Conservation (phyloP, 2,888 invertebrate genomes). For the Tridacna crocea region DNA sequence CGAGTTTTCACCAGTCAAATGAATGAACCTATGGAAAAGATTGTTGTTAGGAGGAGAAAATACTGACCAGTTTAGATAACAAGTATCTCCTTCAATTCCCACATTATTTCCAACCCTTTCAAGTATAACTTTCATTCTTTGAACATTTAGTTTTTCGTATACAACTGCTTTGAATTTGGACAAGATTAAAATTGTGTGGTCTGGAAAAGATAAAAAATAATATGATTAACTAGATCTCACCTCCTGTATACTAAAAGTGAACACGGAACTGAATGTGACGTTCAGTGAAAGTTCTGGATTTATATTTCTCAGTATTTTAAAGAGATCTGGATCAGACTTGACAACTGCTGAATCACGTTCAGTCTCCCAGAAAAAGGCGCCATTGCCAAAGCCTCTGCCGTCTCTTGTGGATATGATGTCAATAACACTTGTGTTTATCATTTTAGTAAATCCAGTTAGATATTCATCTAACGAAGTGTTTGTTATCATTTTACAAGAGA, state of each 20-base stretch:
- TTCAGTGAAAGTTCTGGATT: constrained; percentile 58
- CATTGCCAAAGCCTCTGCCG: constrained; percentile 73
- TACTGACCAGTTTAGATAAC: too few species aligned
- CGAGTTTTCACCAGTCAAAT: too few species aligned
- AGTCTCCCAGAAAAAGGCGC: constrained; percentile 72
- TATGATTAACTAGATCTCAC: constrained; percentile 38
- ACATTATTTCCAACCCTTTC: too few species aligned
- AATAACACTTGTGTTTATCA: constrained; percentile 53
- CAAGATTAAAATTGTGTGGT: too few species aligned
- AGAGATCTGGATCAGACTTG: constrained; percentile 60
- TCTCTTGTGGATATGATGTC: constrained; percentile 76
- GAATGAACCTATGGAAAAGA: too few species aligned
- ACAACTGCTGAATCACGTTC: constrained; percentile 58
- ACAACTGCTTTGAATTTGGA: too few species aligned
- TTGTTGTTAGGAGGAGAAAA: too few species aligned
- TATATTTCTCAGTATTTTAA: constrained; percentile 61
- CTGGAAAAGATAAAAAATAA: too few species aligned
- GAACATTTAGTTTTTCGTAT: too few species aligned
- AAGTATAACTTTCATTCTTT: too few species aligned
- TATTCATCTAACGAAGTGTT: constrained; percentile 65
- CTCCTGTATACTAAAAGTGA: constrained; percentile 72
- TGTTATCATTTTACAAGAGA: constrained; percentile 57
- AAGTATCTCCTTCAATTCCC: too few species aligned
- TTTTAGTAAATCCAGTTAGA: constrained; percentile 61
- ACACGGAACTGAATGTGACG: constrained; percentile 72